Conservation (phyloP, 1,140 invertebrate species). For the Bombus polaris region DNA sequence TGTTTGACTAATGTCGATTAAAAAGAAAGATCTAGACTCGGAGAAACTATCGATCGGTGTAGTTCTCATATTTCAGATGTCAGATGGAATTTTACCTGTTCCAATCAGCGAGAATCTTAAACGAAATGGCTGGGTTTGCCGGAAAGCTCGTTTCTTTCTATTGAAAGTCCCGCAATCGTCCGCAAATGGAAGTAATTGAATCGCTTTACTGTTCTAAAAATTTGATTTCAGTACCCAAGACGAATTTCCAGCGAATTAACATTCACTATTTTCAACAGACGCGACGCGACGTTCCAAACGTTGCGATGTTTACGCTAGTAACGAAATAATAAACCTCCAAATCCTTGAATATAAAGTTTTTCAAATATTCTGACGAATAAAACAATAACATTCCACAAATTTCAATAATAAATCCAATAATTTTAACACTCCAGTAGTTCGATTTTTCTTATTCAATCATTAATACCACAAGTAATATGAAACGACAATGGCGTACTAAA, state of each 20-base stretch:
- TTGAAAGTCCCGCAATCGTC: background rate
- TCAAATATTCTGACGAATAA: background rate
- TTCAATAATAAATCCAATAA: background rate
- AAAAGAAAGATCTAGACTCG: background rate
- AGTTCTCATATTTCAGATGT: background rate
- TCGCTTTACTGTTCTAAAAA: background rate
- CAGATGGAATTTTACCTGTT: background rate
- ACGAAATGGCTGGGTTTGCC: background rate
- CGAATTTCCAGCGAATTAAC: background rate
- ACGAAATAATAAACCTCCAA: too few species aligned
- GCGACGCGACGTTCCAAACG: too few species aligned
- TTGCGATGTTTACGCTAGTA: background rate
- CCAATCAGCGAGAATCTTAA: background rate
- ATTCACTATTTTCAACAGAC: too few species aligned
- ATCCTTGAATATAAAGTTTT: background rate
- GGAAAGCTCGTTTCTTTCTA: background rate
- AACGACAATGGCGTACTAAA: background rate
- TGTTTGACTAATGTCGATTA: background rate
- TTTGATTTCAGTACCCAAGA: background rate
- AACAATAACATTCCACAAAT: background rate
- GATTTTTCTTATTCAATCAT: background rate
- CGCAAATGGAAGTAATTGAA: background rate
- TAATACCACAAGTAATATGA: background rate
- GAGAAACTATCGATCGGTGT: background rate
- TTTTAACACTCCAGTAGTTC: too few species aligned